Percentiles rank a stretch among this genome's conserved stretches.
These are phyloP conservation scores for Thymelicus sylvestris DNA, from an alignment of 2,888 invertebrate genomes.

Conservation along the genomic window DNA sequence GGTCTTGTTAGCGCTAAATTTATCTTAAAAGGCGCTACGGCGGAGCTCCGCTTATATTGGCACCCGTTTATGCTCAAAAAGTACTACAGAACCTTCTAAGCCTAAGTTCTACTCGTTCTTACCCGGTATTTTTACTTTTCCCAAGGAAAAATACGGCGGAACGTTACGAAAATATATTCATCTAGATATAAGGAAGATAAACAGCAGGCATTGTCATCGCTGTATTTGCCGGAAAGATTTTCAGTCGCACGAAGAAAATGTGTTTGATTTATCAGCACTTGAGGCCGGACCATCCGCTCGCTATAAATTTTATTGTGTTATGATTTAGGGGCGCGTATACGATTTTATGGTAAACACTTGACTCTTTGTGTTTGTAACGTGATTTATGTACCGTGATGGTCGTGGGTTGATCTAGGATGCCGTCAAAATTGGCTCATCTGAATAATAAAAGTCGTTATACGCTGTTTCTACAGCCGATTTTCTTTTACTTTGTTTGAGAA, in stretches of 20 bases:
- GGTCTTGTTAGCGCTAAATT: background rate
- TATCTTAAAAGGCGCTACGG: background rate
- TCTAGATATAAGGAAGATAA: slow-evolving; percentile 55
- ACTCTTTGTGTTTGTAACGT: slow-evolving; percentile 74
- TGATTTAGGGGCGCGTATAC: slow-evolving; percentile 80
- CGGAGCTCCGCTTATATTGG: background rate
- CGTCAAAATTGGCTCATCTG: slow-evolving; percentile 52
- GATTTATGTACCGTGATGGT: slow-evolving; percentile 65
- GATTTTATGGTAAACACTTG: slow-evolving; percentile 83
- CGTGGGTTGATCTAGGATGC: slow-evolving; percentile 51
- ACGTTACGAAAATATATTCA: slow-evolving; percentile 42
- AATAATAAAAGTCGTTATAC: slow-evolving; percentile 41
- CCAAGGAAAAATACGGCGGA: slow-evolving; percentile 9
- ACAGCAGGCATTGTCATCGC: slow-evolving; percentile 61
- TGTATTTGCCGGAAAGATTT: slow-evolving; percentile 78
- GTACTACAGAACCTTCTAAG: slow-evolving; percentile 4
- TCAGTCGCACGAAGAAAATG: slow-evolving; percentile 80
- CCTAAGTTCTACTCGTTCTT: background rate
- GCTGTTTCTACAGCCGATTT: background rate
- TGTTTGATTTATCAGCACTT: slow-evolving; percentile 83
- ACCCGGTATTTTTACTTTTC: background rate
- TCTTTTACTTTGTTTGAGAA: background rate
- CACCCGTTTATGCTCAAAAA: background rate
- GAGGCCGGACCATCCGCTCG: slow-evolving; percentile 81
- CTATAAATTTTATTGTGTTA: slow-evolving; percentile 84